Evolutionary conservation across 35 echinoderm and acorn worm species (phyloP).

Genomic region (Diadema setosum): DNA sequence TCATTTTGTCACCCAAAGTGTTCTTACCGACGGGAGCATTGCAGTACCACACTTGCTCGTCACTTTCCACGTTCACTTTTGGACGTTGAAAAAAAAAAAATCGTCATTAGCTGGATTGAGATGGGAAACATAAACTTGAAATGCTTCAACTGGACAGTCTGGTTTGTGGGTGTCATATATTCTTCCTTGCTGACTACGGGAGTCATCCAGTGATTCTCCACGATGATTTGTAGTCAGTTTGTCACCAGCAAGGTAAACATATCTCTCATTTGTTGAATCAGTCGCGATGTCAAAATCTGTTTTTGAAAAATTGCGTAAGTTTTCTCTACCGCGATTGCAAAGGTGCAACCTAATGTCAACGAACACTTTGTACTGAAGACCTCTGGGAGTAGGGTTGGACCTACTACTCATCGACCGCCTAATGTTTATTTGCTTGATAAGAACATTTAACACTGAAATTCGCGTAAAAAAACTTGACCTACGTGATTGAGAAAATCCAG

Average conservation of each 20-base stretch:
- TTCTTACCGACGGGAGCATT: constrained; percentile 17
- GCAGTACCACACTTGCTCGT: constrained; percentile 6
- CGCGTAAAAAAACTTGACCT: too few species aligned
- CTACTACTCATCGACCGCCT: too few species aligned
- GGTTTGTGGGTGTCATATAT: constrained; percentile 36
- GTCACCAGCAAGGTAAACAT: background rate
- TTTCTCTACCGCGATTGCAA: too few species aligned
- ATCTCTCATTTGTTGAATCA: background rate
- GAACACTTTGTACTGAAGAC: constrained; percentile 52
- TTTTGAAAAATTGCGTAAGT: background rate
- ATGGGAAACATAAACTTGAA: background rate
- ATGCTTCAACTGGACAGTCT: background rate
- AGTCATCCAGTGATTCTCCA: background rate
- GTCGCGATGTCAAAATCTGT: background rate
- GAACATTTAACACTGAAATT: too few species aligned
- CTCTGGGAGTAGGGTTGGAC: too few species aligned
- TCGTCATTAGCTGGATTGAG: constrained; percentile 8
- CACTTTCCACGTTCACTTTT: background rate
- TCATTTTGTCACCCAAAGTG: constrained; percentile 6
- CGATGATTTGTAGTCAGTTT: too few species aligned
- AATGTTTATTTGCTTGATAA: too few species aligned
- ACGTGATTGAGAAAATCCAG: too few species aligned
- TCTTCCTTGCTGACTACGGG: background rate
- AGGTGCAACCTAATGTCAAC: constrained; percentile 37
- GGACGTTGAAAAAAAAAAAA: constrained; percentile 42